Percentiles rank a stretch among this genome's conserved stretches.
Evolutionary conservation across 2,888 invertebrate species (phyloP).

Genomic region (Chloroclysta siterata): DNA sequence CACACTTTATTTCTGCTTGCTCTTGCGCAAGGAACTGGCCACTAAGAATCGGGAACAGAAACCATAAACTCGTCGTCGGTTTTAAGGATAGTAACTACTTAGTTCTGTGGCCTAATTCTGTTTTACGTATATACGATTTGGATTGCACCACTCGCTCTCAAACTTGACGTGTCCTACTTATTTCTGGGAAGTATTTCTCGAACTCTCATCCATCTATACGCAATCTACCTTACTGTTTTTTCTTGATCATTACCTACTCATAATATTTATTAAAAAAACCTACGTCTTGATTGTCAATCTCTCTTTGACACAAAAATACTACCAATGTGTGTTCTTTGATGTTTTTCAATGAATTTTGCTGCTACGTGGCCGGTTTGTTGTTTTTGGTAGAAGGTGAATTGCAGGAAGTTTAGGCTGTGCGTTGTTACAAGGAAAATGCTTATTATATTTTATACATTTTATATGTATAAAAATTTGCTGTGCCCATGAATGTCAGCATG

Average conservation of each 20-base stretch:
- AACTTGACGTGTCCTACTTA: constrained; percentile 6
- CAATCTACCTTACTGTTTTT: neutral
- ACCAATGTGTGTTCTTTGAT: too few relatives aligned
- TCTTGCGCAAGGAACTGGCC: constrained; percentile 67
- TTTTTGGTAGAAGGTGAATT: too few relatives aligned
- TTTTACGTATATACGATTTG: constrained; percentile 25
- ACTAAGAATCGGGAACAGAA: constrained; percentile 49
- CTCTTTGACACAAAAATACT: too few relatives aligned
- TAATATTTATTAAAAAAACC: neutral
- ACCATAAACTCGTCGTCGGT: constrained; percentile 51
- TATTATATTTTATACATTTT: too few relatives aligned
- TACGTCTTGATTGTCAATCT: too few relatives aligned
- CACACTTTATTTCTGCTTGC: constrained; percentile 68
- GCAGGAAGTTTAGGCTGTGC: too few relatives aligned
- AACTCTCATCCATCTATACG: neutral
- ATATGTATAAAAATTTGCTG: too few relatives aligned
- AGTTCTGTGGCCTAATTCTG: constrained; percentile 41
- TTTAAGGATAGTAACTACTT: constrained; percentile 47
- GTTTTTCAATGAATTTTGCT: too few relatives aligned
- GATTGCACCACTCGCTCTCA: constrained; percentile 12
- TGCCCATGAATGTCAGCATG: neutral
- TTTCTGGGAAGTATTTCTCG: neutral
- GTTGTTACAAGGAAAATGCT: too few relatives aligned
- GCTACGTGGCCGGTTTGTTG: too few relatives aligned
- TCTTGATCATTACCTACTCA: neutral